phyloP scores from a whole-genome alignment of 2,888 invertebrate genomes.

The Strigamia crassipes region DNA sequence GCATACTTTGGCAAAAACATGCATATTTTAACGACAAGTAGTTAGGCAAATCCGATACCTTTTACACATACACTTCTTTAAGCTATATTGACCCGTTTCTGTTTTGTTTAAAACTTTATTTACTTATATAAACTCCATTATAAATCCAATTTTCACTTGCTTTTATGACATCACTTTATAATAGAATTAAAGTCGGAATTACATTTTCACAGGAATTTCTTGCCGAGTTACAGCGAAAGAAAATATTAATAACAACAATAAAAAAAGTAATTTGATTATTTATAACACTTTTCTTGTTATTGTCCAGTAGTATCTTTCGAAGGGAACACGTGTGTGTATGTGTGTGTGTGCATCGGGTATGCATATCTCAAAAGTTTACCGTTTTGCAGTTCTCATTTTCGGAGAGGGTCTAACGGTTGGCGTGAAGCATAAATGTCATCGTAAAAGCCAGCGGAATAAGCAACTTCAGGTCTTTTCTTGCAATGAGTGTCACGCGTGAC shows the following conservation, averaged over 20 bases:
- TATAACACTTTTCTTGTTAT: not conserved
- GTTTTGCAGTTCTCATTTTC: not conserved
- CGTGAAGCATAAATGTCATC: conserved; percentile 12
- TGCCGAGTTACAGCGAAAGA: not conserved
- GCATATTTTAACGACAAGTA: no score
- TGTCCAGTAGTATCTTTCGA: not conserved
- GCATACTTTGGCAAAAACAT: no score
- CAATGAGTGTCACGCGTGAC: conserved; percentile 21
- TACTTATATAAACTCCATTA: not conserved
- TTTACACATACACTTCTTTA: no score
- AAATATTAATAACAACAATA: not conserved
- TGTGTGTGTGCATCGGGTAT: not conserved
- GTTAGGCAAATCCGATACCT: no score
- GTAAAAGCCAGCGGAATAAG: conserved; percentile 6
- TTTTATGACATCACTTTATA: not conserved
- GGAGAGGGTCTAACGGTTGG: conserved; percentile 6
- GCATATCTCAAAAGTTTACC: not conserved
- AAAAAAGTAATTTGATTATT: not conserved
- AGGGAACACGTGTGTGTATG: not conserved
- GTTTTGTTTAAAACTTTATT: no score
- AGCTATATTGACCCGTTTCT: no score
- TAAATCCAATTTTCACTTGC: not conserved
- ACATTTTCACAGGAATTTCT: not conserved
- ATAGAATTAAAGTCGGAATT: not conserved
- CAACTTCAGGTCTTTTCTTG: conserved; percentile 16